Evolutionary conservation across 1,140 invertebrate genomes (phyloP), one percentile per base, ranked within the genome.

Genomic region (Euschistus heros): DNA sequence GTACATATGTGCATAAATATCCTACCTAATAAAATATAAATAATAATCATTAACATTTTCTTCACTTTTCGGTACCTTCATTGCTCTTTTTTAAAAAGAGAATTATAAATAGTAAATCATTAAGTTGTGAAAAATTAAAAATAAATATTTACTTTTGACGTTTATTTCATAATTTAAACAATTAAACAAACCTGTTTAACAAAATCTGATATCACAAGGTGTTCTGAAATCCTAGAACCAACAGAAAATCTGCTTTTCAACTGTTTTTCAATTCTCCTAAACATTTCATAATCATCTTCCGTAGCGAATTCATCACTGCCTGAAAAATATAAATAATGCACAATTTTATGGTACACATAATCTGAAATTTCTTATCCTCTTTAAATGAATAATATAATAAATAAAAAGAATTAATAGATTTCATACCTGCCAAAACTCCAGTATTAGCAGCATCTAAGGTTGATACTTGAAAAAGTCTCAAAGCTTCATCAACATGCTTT

Each of bases 381-480:
- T 54, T 1, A 20, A 54, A 54, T 54, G 6, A 54, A 22, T 54
- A 22, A 54, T 54, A 20, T 20, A 22, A 54, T 22, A 1, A 54
- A 7, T 50, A 5, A 50, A 2, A 54, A 54, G n/a, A 17, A 26
- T 4, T 54, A 54, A 54, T 79, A n/a, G n/a, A n/a, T n/a, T n/a
- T n/a, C 68, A 74, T 79, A 91, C 89, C 91, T 67, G 91, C 84
- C 57, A 99, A 80, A 72, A 83, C 88, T 24, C 97, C 97, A 57
- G 90, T 89, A 78, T 85, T 91, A 0, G 96, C 96, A 60, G 97
- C 96, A 76, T 94, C 90, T 20, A 99, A 78, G 2, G 97, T 99
- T 0, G 97, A 99, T 1, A 98, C 96, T 79, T 97, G 91, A 76
- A 99, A 99, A 8, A 99, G 79, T n/a, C 97, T 79, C n/a, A 99